Conservation (phyloP, 2,113 vertebrate genomes). For the Atlantisia rogersi region DNA sequence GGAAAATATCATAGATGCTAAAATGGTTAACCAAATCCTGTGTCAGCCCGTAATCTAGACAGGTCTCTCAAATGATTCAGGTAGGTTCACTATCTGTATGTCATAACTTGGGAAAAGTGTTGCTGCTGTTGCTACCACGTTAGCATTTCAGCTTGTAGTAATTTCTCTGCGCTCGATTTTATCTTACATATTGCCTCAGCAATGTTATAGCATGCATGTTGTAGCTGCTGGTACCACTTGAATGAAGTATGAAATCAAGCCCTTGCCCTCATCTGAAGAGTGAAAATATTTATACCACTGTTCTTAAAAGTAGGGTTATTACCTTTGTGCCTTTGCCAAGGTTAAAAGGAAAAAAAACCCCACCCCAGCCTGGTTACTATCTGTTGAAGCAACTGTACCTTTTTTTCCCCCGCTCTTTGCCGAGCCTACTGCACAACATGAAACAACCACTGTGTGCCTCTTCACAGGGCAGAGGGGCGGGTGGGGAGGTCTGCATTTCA, state of each 20-base stretch:
- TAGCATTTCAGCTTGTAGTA: not conserved
- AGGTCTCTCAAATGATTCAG: not conserved
- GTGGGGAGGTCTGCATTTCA: not conserved
- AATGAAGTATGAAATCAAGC: not conserved
- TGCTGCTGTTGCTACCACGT: accelerated
- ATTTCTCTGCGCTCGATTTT: not conserved
- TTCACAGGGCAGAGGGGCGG: accelerated
- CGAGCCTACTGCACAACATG: accelerated
- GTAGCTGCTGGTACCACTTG: not conserved
- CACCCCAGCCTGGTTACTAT: not conserved
- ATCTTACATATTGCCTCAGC: not conserved
- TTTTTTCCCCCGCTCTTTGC: not conserved
- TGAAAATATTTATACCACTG: not conserved
- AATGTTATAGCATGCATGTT: not conserved
- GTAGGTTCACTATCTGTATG: not conserved
- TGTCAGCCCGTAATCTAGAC: not conserved
- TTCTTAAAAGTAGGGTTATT: not conserved
- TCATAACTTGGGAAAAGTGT: not conserved
- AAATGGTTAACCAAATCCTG: not conserved
- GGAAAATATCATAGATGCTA: not conserved
- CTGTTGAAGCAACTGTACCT: not conserved
- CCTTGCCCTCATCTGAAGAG: not conserved
- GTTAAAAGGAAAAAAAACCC: not conserved
- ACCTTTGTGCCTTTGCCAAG: not conserved
- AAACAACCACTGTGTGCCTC: not conserved